These are phyloP conservation scores for Meliscaeva auricollis DNA, from an alignment of 2,888 invertebrate species.

Conservation along the genomic window DNA sequence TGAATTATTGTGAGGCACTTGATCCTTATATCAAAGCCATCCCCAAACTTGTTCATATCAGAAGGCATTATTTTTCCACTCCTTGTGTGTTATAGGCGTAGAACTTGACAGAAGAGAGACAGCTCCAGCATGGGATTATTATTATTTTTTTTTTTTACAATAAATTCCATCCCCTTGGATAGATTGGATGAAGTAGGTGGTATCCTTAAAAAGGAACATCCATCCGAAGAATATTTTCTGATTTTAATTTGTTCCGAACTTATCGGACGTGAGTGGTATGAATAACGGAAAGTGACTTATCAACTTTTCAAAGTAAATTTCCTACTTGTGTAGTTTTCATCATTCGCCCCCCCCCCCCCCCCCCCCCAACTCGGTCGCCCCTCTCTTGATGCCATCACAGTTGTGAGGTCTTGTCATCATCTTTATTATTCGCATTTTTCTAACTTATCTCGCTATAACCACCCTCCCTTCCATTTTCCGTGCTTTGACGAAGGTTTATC, in stretches of 20 bases:
- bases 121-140: conserved; percentile 4
- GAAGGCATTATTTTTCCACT: background rate
- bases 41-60: background rate
- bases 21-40: background rate
- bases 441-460: conserved; percentile 6
- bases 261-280: conserved; percentile 62
- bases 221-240: conserved; percentile 26
- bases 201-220: background rate
- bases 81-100: background rate
- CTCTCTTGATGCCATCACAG: background rate
- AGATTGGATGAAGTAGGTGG: background rate
- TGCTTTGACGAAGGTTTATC: background rate
- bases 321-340: background rate
- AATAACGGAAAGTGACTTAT: conserved; percentile 52
- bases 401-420: conserved; percentile 12
- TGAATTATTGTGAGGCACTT: background rate
- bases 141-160: conserved; percentile 28
- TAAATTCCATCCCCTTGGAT: conserved; percentile 7
- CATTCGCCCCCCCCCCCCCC: background rate
- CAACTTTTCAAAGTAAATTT: conserved; percentile 42
- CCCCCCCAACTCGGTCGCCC: too few species aligned
- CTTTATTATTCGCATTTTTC: conserved; percentile 30
- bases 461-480: background rate
- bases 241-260: conserved; percentile 69
- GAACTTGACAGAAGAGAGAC: conserved; percentile 9